phyloP scores from a whole-genome alignment of 2,113 vertebrate species.

The Phyllopteryx taeniolatus region DNA sequence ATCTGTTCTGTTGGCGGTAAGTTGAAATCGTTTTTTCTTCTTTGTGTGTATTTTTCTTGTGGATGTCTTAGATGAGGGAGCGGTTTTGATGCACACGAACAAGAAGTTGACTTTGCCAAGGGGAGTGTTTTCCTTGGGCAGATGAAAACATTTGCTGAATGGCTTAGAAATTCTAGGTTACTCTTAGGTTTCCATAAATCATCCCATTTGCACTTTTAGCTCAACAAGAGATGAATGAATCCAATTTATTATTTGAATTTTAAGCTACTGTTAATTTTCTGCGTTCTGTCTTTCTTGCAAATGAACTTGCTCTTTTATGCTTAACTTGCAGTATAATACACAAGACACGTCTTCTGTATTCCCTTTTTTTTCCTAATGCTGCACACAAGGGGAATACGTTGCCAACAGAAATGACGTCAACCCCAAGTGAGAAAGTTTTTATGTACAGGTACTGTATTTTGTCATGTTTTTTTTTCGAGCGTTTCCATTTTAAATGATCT shows the following conservation, averaged over 20 bases:
- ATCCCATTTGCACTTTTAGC: background rate
- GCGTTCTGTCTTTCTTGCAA: background rate
- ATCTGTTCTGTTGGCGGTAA: conserved; percentile 42
- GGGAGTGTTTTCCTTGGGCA: conserved; percentile 95
- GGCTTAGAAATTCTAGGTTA: conserved; percentile 86
- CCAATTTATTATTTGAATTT: background rate
- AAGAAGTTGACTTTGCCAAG: conserved; percentile 83
- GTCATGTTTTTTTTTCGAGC: too few species aligned
- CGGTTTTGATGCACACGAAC: conserved; percentile 80
- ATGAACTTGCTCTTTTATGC: background rate
- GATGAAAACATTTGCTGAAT: conserved; percentile 98
- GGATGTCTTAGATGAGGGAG: conserved; percentile 92
- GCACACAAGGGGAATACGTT: too few species aligned
- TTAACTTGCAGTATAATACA: background rate
- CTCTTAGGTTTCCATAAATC: background rate
- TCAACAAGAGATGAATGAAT: background rate
- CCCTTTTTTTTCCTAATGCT: too few species aligned
- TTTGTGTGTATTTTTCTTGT: conserved; percentile 60
- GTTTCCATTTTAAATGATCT: too few species aligned
- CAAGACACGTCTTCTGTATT: background rate
- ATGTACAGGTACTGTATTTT: too few species aligned
- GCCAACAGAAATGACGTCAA: too few species aligned
- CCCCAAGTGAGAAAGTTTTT: too few species aligned
- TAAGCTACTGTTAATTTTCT: background rate
- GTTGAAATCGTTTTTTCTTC: background rate